Evolutionary conservation across 1,140 invertebrate species (phyloP).

Genomic region (Anagrus nilaparvatae): DNA sequence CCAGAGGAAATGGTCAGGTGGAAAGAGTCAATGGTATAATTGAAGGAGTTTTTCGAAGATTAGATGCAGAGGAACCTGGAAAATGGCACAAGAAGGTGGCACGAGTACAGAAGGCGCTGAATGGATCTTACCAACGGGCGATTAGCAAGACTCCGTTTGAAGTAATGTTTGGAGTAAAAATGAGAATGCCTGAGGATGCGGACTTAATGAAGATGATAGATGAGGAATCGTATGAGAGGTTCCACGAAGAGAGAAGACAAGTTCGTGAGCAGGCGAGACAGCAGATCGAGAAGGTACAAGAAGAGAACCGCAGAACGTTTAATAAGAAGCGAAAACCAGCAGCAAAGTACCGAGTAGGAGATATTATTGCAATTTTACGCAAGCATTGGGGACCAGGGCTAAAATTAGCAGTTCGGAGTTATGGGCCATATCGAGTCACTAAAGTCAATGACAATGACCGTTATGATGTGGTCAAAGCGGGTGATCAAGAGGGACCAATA

Average conservation of each 20-base stretch:
- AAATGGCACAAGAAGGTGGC: constrained; percentile 27
- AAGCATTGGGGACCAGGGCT: constrained; percentile 17
- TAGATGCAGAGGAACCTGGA: constrained; percentile 19
- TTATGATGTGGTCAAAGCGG: constrained; percentile 12
- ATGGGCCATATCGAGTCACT: constrained; percentile 15
- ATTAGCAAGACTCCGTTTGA: constrained; percentile 28
- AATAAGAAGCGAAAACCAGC: constrained; percentile 19
- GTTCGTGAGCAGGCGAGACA: constrained; percentile 20
- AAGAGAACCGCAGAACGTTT: constrained; percentile 24
- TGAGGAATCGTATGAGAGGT: constrained; percentile 6
- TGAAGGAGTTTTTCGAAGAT: constrained; percentile 24
- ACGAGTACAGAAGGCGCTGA: constrained; percentile 24
- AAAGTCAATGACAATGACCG: constrained; percentile 14
- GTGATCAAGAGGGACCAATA: constrained; percentile 4
- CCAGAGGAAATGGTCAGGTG: constrained; percentile 28
- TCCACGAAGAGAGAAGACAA: constrained; percentile 13
- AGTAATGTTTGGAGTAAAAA: constrained; percentile 16
- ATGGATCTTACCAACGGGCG: constrained; percentile 26
- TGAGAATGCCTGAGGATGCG: constrained; percentile 16
- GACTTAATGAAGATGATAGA: constrained; percentile 17
- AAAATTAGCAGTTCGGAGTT: constrained; percentile 15
- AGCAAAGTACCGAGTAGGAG: constrained; percentile 16
- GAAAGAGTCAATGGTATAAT: constrained; percentile 26
- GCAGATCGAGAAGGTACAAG: constrained; percentile 24
- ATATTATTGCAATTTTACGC: constrained; percentile 21